Base-by-base conservation (phyloP, 1,140 invertebrate species). In the Drosophila fuyamai region DNA sequence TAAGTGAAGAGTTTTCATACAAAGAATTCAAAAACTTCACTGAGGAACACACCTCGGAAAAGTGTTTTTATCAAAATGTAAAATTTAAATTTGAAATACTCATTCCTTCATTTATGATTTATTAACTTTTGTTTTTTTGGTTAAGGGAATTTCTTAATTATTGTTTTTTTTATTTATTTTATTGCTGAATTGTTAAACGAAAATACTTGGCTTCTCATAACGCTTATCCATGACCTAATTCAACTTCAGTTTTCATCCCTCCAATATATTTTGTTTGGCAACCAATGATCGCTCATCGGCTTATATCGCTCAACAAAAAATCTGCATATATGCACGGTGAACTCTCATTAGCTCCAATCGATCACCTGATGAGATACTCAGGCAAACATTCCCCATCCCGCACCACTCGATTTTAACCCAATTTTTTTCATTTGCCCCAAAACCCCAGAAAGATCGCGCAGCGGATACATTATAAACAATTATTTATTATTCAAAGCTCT, bases 401-500 rank as follows among this genome's bases (percentile, higher is more conserved):
- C 36, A 1, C 38, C 60, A 54, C 50, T 47, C 62, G 43, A 48
- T 50, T 48, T 71, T 71, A 71, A 71, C 68, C 65, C 66, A 71
- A 50, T 71, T 71, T 58, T 23, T 56, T 47, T 36, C 18, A 23
- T 53, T 53, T 48, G 65, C 44, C 68, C 50, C 29, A 27, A 70
- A 70, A 38, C 44, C 27, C 18, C 18, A 18, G 32, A 47, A 40
- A 71, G 65, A 71, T 71, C 44, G 43, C 35, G 14, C 67, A 35
- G 29, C 56, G 48, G 62, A 76, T 76, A 67, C 73, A 76, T 76
- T 76, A 76, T 76, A 53, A 44, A 76, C 72, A 76, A 76, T 76
- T 76, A 81, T 85, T 86, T 86, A 88, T 85, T 66, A 84, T 67
- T 76, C 53, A 53, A 51, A 55, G 53, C 62, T 41, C 72, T 59